A percentile compares a stretch with the other conserved stretches of the same genome.
These are phyloP conservation scores for Nemotelus pantherinus DNA, from an alignment of 2,888 invertebrate species.

Conservation along the genomic window DNA sequence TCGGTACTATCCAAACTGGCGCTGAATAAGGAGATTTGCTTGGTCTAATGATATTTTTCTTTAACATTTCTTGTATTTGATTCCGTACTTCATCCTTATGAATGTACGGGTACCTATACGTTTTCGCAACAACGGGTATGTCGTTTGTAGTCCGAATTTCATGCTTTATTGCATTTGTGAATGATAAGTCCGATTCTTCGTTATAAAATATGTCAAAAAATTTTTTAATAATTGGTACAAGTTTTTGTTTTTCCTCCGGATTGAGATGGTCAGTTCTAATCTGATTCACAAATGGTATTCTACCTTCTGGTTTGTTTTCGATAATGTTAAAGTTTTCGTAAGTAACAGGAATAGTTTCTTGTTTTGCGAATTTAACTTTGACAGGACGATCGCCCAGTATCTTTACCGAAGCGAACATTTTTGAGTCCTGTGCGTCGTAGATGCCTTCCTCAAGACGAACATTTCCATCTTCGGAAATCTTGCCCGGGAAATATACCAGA, in stretches of 20 bases:
- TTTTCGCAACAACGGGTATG: background rate
- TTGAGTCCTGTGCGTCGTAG: constrained; percentile 25
- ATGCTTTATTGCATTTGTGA: background rate
- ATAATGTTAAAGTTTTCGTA: constrained; percentile 13
- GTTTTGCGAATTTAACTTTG: background rate
- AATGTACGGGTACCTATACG: constrained; percentile 8
- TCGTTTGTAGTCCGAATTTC: no score
- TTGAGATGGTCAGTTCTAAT: constrained; percentile 17
- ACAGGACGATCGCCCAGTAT: background rate
- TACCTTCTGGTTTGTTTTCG: background rate
- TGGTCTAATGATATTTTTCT: constrained; percentile 26
- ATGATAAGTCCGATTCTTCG: constrained; percentile 8
- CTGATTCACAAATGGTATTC: background rate
- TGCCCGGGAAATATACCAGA: background rate
- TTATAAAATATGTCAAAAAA: constrained; percentile 2
- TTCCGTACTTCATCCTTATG: background rate
- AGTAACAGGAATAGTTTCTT: background rate
- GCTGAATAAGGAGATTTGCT: no score
- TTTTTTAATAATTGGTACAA: background rate
- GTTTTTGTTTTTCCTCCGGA: background rate
- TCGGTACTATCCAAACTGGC: no score
- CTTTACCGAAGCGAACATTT: background rate
- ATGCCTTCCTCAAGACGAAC: constrained; percentile 27
- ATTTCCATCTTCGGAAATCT: constrained; percentile 23
- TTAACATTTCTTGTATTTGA: background rate